These are phyloP conservation scores for Prostheceraeus crozeri DNA, from an alignment of 2,888 invertebrate species.

Conservation along the genomic window DNA sequence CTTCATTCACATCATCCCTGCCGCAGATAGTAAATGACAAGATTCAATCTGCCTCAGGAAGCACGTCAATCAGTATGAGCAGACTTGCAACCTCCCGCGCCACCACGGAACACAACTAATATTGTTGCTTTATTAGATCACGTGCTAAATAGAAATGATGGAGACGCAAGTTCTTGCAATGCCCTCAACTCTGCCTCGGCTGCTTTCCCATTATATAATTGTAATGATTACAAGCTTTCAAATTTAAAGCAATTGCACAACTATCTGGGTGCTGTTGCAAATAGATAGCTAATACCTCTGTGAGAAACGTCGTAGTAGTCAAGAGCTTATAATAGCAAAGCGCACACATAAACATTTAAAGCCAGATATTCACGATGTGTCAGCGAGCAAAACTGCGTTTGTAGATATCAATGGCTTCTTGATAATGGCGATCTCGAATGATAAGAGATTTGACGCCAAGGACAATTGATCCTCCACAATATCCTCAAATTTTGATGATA, in stretches of 20 bases:
- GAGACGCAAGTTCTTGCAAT: conserved; percentile 67
- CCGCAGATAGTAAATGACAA: conserved; percentile 84
- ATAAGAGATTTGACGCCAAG: conserved; percentile 86
- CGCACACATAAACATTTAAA: conserved; percentile 89
- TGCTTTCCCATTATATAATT: conserved; percentile 81
- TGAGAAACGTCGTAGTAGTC: conserved; percentile 97
- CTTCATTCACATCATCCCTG: conserved; percentile 75
- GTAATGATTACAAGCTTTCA: conserved; percentile 77
- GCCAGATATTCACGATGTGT: conserved; percentile 86
- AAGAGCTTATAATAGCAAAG: conserved; percentile 92
- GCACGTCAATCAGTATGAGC: conserved; percentile 82
- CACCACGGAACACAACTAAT: conserved; percentile 79
- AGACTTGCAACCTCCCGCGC: conserved; percentile 90
- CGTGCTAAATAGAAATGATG: conserved; percentile 69
- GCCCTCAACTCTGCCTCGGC: conserved; percentile 80
- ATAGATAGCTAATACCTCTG: conserved; percentile 67
- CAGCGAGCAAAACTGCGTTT: conserved; percentile 78
- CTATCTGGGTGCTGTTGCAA: conserved; percentile 82
- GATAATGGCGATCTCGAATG: no score
- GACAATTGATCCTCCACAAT: conserved; percentile 87
- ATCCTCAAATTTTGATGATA: conserved; percentile 73
- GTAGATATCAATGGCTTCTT: conserved; percentile 96
- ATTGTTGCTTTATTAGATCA: conserved; percentile 88
- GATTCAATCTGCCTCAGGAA: conserved; percentile 90
- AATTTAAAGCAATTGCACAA: conserved; percentile 84